Percentiles rank a stretch among this genome's conserved stretches.
These are phyloP conservation scores for Ophthalmotilapia sp. DNA, from an alignment of 2,113 vertebrate genomes.

Conservation along the genomic window DNA sequence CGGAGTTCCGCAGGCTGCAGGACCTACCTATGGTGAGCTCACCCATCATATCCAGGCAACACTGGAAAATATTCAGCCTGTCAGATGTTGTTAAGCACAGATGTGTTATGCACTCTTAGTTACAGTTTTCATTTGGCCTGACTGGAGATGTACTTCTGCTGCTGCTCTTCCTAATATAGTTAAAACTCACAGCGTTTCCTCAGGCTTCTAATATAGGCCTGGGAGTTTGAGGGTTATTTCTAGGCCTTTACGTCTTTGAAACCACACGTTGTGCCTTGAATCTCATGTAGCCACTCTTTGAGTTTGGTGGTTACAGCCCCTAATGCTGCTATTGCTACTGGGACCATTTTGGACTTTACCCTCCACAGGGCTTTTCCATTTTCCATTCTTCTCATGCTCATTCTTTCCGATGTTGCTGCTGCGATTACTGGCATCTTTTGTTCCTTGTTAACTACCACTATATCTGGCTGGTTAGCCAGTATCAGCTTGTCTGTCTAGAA, in stretches of 20 bases:
- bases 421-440: background rate
- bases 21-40: slow-evolving; percentile 77
- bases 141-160: background rate
- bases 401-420: background rate
- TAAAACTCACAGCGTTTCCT: background rate
- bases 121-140: background rate
- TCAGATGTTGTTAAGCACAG: background rate
- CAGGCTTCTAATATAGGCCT: background rate
- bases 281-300: background rate
- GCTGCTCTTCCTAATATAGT: background rate
- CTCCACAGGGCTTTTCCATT: background rate
- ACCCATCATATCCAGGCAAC: background rate
- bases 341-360: background rate
- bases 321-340: background rate
- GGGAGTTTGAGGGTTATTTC: background rate
- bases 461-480: background rate
- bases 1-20: slow-evolving; percentile 83
- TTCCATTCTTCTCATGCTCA: background rate
- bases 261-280: background rate
- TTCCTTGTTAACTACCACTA: background rate
- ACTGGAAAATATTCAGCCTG: background rate
- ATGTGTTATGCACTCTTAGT: background rate
- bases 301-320: background rate
- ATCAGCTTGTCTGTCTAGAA: background rate
- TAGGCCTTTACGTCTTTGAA: background rate